Percentiles rank a stretch among this genome's conserved stretches.
phyloP scores from a whole-genome alignment of 2,888 invertebrate species.

The Ophonus ardosiacus region DNA sequence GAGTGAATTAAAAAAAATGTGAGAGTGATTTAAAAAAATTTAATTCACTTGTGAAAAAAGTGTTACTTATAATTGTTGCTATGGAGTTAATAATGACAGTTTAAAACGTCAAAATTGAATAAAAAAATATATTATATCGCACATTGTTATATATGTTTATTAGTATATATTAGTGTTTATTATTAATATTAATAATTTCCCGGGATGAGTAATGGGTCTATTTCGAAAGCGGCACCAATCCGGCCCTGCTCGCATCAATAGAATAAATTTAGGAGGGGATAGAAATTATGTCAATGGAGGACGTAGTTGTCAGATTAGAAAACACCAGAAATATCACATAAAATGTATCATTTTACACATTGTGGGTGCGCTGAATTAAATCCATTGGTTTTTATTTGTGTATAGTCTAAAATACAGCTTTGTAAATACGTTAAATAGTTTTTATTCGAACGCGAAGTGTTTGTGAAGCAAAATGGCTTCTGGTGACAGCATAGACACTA shows the following conservation, averaged over 20 bases:
- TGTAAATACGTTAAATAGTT: slow-evolving; percentile 31
- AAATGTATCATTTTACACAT: slow-evolving; percentile 53
- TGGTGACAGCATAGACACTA: slow-evolving; percentile 88
- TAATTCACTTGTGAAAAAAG: no score
- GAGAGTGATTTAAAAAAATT: no score
- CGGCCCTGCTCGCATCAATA: slow-evolving; percentile 60
- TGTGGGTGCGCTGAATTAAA: slow-evolving; percentile 48
- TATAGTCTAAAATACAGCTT: slow-evolving; percentile 33
- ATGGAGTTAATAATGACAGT: no score
- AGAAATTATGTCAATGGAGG: slow-evolving; percentile 72
- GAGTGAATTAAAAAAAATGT: no score
- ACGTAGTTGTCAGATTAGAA: slow-evolving; percentile 72
- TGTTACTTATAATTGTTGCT: no score
- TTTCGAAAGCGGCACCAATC: slow-evolving; percentile 24
- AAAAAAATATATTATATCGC: no score
- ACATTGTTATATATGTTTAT: no score
- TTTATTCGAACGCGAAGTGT: slow-evolving; percentile 17
- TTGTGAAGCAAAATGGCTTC: slow-evolving; percentile 84
- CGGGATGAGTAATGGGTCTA: neutral
- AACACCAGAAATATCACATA: slow-evolving; percentile 58
- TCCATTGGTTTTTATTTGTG: slow-evolving; percentile 50
- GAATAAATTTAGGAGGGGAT: slow-evolving; percentile 69
- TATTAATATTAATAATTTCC: no score
- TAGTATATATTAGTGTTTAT: no score
- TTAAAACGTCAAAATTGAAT: no score